These are phyloP conservation scores for Neoseiulus cucumeris DNA, from an alignment of 1,140 invertebrate species.

Conservation along the genomic window DNA sequence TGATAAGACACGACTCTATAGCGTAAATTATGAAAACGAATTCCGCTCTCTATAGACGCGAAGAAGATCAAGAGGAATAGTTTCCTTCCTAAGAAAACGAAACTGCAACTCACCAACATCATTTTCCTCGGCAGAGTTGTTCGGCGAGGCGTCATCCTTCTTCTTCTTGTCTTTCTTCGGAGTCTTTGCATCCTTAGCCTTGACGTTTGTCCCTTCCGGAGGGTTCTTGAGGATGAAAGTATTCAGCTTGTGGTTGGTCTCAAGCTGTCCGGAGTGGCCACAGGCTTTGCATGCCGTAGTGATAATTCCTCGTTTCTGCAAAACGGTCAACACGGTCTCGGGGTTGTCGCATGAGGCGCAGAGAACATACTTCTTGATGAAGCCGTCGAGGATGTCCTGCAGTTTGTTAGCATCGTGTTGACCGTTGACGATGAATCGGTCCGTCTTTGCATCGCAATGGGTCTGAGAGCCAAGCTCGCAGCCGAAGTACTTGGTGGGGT, in stretches of 20 bases:
- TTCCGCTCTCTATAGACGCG: no score
- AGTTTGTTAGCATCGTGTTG: slow-evolving; percentile 90
- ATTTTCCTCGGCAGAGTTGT: not conserved
- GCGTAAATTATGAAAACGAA: no score
- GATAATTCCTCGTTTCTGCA: slow-evolving; percentile 71
- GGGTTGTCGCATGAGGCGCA: slow-evolving; percentile 97
- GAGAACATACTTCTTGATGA: slow-evolving; percentile 89
- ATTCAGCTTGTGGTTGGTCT: slow-evolving; percentile 88
- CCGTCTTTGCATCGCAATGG: slow-evolving; percentile 94
- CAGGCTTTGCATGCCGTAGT: slow-evolving; percentile 92
- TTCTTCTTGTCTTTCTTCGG: slow-evolving; percentile 26
- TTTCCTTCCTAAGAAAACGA: not conserved
- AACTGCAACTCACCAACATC: not conserved
- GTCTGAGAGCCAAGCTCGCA: slow-evolving; percentile 98
- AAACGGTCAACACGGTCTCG: slow-evolving; percentile 60
- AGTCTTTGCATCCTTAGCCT: slow-evolving; percentile 40
- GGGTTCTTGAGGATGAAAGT: slow-evolving; percentile 98
- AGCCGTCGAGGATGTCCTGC: slow-evolving; percentile 89
- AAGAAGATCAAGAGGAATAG: no score
- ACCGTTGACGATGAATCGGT: slow-evolving; percentile 97
- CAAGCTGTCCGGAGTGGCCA: slow-evolving; percentile 70
- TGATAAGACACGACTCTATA: no score
- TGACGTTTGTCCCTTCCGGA: slow-evolving; percentile 49
- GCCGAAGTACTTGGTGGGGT: slow-evolving; percentile 99
- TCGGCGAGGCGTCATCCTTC: slow-evolving; percentile 14